phyloP scores from a whole-genome alignment of 2,797 vertebrate genomes.

The Carduelis carduelis region DNA sequence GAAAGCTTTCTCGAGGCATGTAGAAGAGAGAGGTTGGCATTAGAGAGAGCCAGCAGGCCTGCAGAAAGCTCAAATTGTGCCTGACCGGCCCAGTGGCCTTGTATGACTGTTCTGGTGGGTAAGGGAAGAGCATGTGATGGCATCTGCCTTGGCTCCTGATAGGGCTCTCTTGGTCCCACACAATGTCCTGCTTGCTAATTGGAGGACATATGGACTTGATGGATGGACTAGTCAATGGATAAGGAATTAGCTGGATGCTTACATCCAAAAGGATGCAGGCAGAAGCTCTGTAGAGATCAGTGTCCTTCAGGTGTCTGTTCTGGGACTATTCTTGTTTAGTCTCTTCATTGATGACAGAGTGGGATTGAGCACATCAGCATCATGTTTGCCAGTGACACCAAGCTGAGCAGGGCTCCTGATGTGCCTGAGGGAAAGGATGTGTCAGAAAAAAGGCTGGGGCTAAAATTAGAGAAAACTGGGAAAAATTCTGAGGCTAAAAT shows the following conservation, averaged over 20 bases:
- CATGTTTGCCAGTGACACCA: background rate
- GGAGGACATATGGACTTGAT: background rate
- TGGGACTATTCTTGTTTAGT: background rate
- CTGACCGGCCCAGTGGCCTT: background rate
- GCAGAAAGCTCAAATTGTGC: background rate
- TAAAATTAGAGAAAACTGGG: background rate
- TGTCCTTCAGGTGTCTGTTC: too few relatives aligned
- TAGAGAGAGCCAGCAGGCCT: background rate
- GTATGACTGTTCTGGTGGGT: background rate
- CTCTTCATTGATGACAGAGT: background rate
- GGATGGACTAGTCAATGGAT: background rate
- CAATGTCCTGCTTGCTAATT: background rate
- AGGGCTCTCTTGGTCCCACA: background rate
- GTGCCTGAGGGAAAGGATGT: background rate
- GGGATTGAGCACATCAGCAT: background rate
- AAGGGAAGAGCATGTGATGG: background rate
- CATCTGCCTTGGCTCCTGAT: background rate
- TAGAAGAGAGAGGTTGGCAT: background rate
- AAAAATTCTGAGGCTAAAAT: background rate
- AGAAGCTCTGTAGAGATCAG: background rate
- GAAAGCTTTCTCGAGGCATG: fast-evolving
- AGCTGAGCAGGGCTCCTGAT: background rate
- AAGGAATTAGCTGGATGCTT: background rate
- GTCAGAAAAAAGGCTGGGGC: background rate
- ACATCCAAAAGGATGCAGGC: background rate